Base-by-base conservation (phyloP, 2,888 invertebrate species). In the Apotomis betuletana region DNA sequence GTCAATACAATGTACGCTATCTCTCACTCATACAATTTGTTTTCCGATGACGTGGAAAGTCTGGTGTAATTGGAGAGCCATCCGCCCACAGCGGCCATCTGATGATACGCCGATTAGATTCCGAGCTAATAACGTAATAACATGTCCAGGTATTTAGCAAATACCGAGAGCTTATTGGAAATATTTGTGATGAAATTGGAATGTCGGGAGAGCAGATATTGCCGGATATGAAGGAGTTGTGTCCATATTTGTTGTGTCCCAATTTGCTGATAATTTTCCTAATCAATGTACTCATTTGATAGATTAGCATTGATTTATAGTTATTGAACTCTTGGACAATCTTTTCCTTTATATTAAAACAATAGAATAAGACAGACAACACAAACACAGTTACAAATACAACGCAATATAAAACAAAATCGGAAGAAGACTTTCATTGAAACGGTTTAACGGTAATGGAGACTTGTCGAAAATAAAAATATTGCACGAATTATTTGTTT, bases 51-150 rank as follows among this genome's bases (percentile, higher is more conserved):
- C 62, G 68, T 68, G 58, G 63, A 68, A 68, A 72, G 63, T 62
- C 65, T 52, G 57, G 63, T 63, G 72, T 72, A 72, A 72, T 46
- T 27, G 27, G 72, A 72, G 68, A 72, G 13, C n/a, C 36, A 46
- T 68, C 67, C 72, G 67, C 72, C 72, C 70, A 60, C 70, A 8
- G 52, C 44, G 15, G 57, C 58, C 51, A 57, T 49, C 55, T 63
- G 49, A 70, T 44, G 46, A 46, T 27, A 49, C 49, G 44, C 55
- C 6, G 55, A 64, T 55, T 62, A 36, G 36, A 62, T 62, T 62
- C 62, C 62, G 13, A 4, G 27, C 64, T 55, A 64, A 64, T 62
- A 51, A 44, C 15, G 41, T 54, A 41, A 61, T 27, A 10, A 15
- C 15, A 36, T n/a, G 38, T 41, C 41, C 41, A 58, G 27, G 60